Conservation (phyloP, 2,888 invertebrate genomes). For the Diarsia mendica region DNA sequence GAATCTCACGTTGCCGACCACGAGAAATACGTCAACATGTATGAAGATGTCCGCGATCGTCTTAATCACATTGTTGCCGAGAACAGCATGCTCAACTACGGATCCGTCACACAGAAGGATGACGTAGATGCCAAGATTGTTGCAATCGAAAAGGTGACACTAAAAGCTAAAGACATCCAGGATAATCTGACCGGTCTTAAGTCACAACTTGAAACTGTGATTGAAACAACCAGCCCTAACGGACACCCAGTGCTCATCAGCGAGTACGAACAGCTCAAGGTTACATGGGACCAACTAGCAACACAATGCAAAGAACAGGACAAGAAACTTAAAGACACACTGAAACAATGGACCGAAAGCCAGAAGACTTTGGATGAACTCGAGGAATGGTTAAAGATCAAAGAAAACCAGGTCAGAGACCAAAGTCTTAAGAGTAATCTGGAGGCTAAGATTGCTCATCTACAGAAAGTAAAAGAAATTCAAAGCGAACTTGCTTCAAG, state of each 20-base stretch:
- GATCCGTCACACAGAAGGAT: slow-evolving; percentile 94
- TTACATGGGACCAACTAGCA: slow-evolving; percentile 94
- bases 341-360: slow-evolving; percentile 95
- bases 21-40: slow-evolving; percentile 94
- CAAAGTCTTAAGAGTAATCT: slow-evolving; percentile 96
- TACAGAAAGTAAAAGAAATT: slow-evolving; percentile 93
- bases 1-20: slow-evolving; percentile 95
- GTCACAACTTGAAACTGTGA: slow-evolving; percentile 92
- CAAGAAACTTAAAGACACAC: slow-evolving; percentile 93
- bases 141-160: slow-evolving; percentile 93
- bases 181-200: slow-evolving; percentile 93
- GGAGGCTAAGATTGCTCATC: slow-evolving; percentile 94
- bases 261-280: slow-evolving; percentile 93
- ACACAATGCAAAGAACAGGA: slow-evolving; percentile 93
- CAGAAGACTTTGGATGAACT: slow-evolving; percentile 94
- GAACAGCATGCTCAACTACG: slow-evolving; percentile 94
- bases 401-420: slow-evolving; percentile 96
- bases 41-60: slow-evolving; percentile 96
- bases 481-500: slow-evolving; percentile 93
- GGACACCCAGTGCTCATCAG: slow-evolving; percentile 94
- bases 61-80: slow-evolving; percentile 94
- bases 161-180: slow-evolving; percentile 94
- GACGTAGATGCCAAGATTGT: slow-evolving; percentile 94
- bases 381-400: slow-evolving; percentile 95
- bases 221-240: slow-evolving; percentile 93